phyloP scores from a whole-genome alignment of 2,888 invertebrate species.

The Caenorhabditis panamensis region DNA sequence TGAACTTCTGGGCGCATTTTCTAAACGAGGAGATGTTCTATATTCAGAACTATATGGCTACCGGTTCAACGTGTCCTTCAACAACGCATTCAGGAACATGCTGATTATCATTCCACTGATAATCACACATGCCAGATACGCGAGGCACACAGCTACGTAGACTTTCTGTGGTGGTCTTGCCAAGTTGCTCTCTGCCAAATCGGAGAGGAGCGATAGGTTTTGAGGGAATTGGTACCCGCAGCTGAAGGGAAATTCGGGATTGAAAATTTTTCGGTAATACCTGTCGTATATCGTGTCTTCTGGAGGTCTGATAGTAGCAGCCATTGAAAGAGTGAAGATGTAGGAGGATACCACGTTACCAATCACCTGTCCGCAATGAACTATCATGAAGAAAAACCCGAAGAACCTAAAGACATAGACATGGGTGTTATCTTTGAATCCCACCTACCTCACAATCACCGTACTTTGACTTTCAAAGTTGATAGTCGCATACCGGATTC shows the following conservation, averaged over 20 bases:
- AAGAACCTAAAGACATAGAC: constrained; percentile 89
- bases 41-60: not conserved
- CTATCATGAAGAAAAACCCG: constrained; percentile 97
- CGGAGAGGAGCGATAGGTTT: constrained; percentile 69
- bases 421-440: no score
- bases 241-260: constrained; percentile 47
- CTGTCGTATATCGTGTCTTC: constrained; percentile 73
- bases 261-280: constrained; percentile 17
- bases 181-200: constrained; percentile 82
- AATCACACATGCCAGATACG: constrained; percentile 91
- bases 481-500: constrained; percentile 90
- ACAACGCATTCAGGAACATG: constrained; percentile 91
- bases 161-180: constrained; percentile 87
- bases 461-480: constrained; percentile 87
- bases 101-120: constrained; percentile 91
- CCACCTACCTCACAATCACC: constrained; percentile 88
- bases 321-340: constrained; percentile 69
- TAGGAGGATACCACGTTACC: constrained; percentile 94
- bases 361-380: constrained; percentile 96
- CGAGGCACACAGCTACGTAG: constrained; percentile 81
- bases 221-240: constrained; percentile 77
- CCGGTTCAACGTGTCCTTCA: constrained; percentile 85
- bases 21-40: constrained; percentile 8
- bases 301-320: constrained; percentile 63
- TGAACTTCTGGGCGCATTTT: constrained; percentile 59